phyloP scores from a whole-genome alignment of 2,113 vertebrate species.

The Meles meles region DNA sequence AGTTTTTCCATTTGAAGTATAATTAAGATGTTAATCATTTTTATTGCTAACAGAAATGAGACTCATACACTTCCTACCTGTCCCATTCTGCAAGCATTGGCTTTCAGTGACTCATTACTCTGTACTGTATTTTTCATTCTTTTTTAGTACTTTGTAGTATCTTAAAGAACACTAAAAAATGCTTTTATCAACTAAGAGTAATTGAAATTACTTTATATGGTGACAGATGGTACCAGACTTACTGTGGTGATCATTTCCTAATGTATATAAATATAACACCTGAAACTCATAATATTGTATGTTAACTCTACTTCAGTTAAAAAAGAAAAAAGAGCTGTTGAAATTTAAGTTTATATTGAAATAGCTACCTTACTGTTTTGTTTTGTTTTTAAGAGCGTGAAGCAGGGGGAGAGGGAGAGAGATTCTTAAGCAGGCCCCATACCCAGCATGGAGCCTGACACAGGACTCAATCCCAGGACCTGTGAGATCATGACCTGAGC shows the following conservation, averaged over 20 bases:
- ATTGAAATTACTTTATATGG: background rate
- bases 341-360: conserved; percentile 30
- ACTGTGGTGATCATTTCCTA: background rate
- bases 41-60: background rate
- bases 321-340: background rate
- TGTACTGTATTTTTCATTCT: background rate
- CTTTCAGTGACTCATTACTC: background rate
- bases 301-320: background rate
- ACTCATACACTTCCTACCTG: background rate
- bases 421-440: background rate
- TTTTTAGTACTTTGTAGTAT: conserved; percentile 4
- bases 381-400: background rate
- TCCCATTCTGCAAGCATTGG: background rate
- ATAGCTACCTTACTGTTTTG: background rate
- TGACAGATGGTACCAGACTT: background rate
- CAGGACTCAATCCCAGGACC: background rate
- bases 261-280: background rate
- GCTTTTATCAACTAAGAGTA: background rate
- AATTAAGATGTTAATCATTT: background rate
- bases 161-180: conserved; percentile 1
- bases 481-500: background rate
- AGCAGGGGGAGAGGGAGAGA: background rate
- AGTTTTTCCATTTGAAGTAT: conserved; percentile 16
- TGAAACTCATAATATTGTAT: background rate
- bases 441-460: background rate